A percentile compares a stretch with the other conserved stretches of the same genome.
These are phyloP conservation scores for Rhabdornis inornatus DNA, from an alignment of 2,113 vertebrate genomes.

Conservation along the genomic window DNA sequence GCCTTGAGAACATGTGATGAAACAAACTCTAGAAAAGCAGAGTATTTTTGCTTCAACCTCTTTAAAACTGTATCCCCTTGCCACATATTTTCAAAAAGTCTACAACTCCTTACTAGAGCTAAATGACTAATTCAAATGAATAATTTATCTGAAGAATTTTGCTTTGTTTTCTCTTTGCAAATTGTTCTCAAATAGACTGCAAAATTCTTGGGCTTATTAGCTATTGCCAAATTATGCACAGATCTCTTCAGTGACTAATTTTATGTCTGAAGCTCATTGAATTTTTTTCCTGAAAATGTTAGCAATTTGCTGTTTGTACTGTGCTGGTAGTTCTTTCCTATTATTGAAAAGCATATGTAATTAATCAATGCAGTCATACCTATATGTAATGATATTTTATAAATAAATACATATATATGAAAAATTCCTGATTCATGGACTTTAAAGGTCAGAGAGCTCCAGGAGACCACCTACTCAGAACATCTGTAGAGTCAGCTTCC, in stretches of 20 bases:
- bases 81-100: constrained; percentile 69
- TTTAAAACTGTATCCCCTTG: constrained; percentile 64
- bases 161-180: constrained; percentile 72
- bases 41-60: constrained; percentile 57
- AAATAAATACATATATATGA: constrained; percentile 24
- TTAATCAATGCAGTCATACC: constrained; percentile 1
- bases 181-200: constrained; percentile 70
- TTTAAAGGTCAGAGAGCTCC: constrained; percentile 22
- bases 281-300: background rate
- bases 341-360: background rate
- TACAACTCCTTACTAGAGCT: constrained; percentile 62
- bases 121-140: constrained; percentile 72
- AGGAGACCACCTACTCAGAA: constrained; percentile 46
- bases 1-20: constrained; percentile 67
- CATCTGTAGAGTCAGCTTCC: constrained; percentile 29
- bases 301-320: constrained; percentile 22
- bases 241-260: constrained; percentile 31
- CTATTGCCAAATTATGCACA: constrained; percentile 53
- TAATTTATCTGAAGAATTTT: constrained; percentile 72
- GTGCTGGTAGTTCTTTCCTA: background rate
- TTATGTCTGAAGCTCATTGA: background rate
- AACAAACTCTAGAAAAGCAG: constrained; percentile 45
- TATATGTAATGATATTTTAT: constrained; percentile 25
- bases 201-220: constrained; percentile 57
- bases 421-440: constrained; percentile 5